Evolutionary conservation across 1,140 invertebrate species (phyloP), one percentile per base, ranked within the genome.

Genomic region (Euwallacea similis): DNA sequence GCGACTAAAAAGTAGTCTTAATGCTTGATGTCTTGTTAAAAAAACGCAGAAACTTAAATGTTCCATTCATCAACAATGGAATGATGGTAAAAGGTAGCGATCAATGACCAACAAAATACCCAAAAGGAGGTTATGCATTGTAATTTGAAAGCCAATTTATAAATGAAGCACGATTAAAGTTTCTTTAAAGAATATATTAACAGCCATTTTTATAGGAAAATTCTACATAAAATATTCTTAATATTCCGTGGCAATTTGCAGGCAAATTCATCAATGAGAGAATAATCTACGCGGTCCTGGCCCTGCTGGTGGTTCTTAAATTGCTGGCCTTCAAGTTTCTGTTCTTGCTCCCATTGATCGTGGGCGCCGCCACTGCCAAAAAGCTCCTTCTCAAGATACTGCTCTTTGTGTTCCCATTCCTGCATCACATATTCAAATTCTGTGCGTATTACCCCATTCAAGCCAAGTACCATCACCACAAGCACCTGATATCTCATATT

Each of bases 341-440:
- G 76, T 91, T 91, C 80, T 83, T 93, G 4, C 81, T 92, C 70
- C 91, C 91, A 0, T 82, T 92, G 50, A 78, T 92, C 3, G 85
- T 92, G 66, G 92, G 92, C 1, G 87, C 92, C 6, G 89, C 89
- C 0, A 88, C 91, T 0, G 91, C 91, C 2, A 94, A 94, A 82
- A 94, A 93, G 79, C 82, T 94, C 65, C 85, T 93, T 73, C 82
- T 94, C 6, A 93, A 94, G 76, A 82, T 93, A 42, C 79, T 94
- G 15, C 84, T 94, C 1, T 93, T 93, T 84, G 77, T 94, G 7
- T 91, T 93, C 78, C 92, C 92, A 0, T 90, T 91, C 0, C 82
- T 94, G 50, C 88, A 90, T 60, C 91, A 93, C 78, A 86, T 94
- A 71, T 94, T 93, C 83, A 93, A 93, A 78, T 83, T 93, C 0